Percentiles rank a stretch among this genome's conserved stretches.
These are phyloP conservation scores for Phaetusa simplex DNA, from an alignment of 2,113 vertebrate genomes.

Conservation along the genomic window DNA sequence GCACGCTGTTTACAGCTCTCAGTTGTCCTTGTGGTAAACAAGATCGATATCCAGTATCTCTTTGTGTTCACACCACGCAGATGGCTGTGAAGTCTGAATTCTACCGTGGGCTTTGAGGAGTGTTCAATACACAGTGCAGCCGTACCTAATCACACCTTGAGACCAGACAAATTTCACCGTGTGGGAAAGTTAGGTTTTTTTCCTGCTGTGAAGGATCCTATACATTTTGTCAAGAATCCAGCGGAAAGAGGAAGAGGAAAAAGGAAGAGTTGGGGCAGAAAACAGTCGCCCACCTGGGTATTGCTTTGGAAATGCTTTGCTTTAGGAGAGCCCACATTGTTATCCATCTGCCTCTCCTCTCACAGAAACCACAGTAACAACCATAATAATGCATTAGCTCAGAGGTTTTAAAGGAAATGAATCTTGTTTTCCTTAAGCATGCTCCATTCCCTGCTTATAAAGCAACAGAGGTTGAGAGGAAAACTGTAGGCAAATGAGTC, in stretches of 20 bases:
- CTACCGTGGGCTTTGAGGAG: not conserved
- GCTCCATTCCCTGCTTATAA: not conserved
- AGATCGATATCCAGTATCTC: rapidly evolving
- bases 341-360: not conserved
- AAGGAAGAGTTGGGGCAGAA: not conserved
- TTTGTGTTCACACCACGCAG: not conserved
- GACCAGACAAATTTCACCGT: not conserved
- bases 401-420: conserved; percentile 25
- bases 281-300: not conserved
- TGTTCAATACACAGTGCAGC: not conserved
- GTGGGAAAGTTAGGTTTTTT: not conserved
- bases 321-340: not conserved
- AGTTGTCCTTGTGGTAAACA: rapidly evolving
- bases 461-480: not conserved
- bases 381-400: conserved; percentile 2
- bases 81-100: not conserved
- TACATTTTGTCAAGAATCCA: not conserved
- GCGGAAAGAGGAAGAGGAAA: not conserved
- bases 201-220: not conserved
- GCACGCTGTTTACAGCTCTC: not conserved
- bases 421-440: conserved; percentile 32
- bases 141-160: not conserved
- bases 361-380: conserved; percentile 9
- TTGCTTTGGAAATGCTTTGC: not conserved
- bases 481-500: not conserved